Base-by-base conservation (phyloP, 2,113 vertebrate genomes). In the Orthonyx spaldingii region DNA sequence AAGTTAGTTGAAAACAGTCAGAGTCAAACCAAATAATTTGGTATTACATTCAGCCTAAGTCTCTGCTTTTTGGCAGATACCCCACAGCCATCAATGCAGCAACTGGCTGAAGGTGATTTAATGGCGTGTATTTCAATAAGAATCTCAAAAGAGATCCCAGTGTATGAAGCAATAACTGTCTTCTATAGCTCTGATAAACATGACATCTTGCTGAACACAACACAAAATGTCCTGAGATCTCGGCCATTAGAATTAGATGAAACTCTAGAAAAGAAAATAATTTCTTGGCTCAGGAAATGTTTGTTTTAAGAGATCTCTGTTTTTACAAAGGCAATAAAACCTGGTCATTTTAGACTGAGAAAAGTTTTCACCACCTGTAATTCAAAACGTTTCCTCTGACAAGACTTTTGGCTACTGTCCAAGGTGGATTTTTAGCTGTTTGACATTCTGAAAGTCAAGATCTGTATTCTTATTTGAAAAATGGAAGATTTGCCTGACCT, bases 161-260 rank as follows among this genome's bases (percentile, higher is more conserved):
- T 81, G 63, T 77, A 55, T 91, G 82, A 93, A 89, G 78, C 28
- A 95, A 94, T 96, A 97, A 96, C 89, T 85, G 59, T 87, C 87
- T 96, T 80, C 82, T 90, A 74, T 52, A 89, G 13, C 41, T 93
- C 42, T 0, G 21, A 90, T 91, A 93, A 96, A 91, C 27, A 69
- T 60, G 66, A 65, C 64, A 68, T 84, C 66, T 96, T 89, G 44
- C 65, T 93, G 72, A 96, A 81, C 19, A 86, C 6, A 44, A 30
- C 24, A 66, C 39, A 94, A 95, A 96, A 60, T 74, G 16, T 52
- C 8, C n/a, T 75, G 65, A 88, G 35, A 84, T 70, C 50, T 79
- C 4, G 5, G 66, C 39, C 27, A 84, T 8, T 77, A 16, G 23
- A 95, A 82, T 69, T 87, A 86, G 60, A n/a, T 59, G 39, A 95